Percentiles rank a stretch among this genome's conserved stretches.
Conservation (phyloP, 2,888 invertebrate genomes). For the Archips xylosteana region DNA sequence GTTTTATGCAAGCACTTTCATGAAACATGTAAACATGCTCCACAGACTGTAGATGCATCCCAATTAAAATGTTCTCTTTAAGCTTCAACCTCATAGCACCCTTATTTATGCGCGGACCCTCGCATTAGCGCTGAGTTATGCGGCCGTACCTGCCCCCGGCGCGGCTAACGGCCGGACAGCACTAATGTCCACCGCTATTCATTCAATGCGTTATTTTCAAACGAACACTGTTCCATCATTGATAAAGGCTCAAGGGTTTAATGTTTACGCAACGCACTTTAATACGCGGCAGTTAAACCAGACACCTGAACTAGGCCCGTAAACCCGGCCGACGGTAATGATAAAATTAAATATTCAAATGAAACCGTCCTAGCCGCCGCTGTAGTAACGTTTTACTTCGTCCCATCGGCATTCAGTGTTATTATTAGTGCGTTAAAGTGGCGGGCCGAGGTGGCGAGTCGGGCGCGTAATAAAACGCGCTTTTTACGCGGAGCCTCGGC, state of each 20-base stretch:
- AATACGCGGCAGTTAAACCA: constrained; percentile 25
- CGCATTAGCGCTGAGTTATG: constrained; percentile 13
- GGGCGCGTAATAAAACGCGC: constrained; percentile 17
- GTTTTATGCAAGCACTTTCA: neutral
- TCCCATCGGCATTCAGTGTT: constrained; percentile 16
- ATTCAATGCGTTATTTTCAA: neutral
- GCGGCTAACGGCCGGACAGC: neutral
- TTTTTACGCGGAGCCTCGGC: constrained; percentile 21
- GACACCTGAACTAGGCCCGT: constrained; percentile 30
- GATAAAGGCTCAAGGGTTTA: neutral
- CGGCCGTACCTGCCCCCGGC: neutral
- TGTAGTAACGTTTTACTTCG: constrained; percentile 6
- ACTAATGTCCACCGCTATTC: neutral
- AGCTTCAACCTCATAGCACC: neutral
- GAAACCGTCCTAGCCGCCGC: constrained; percentile 21
- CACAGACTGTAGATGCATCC: constrained; percentile 1
- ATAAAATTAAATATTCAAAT: constrained; percentile 38
- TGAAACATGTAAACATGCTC: constrained; percentile 1
- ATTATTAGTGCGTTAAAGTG: constrained; percentile 35
- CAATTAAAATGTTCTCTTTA: constrained; percentile 4
- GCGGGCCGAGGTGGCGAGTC: constrained; percentile 10
- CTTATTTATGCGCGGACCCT: constrained; percentile 5
- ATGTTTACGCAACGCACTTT: constrained; percentile 9
- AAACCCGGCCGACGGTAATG: constrained; percentile 26
- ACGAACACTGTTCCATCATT: neutral